These are phyloP conservation scores for Sinocyclocheilus grahami DNA, from an alignment of 2,113 vertebrate species.

Conservation along the genomic window DNA sequence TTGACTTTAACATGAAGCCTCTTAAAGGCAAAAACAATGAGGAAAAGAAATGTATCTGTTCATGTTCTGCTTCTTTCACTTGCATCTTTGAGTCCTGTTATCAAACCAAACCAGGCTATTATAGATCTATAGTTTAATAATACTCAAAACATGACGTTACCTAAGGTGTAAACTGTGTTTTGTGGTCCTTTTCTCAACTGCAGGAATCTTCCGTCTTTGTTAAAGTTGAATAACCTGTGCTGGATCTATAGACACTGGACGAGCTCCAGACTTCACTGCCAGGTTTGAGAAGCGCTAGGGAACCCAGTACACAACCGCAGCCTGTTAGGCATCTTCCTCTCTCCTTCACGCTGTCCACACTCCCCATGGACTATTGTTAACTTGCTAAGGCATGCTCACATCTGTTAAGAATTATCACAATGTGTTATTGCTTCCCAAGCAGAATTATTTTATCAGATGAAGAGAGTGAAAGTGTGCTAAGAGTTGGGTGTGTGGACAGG, in stretches of 20 bases:
- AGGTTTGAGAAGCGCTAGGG: constrained; percentile 16
- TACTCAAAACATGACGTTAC: background rate
- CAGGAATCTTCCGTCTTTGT: background rate
- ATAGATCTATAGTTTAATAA: background rate
- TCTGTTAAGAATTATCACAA: constrained; percentile 74
- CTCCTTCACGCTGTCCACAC: constrained; percentile 42
- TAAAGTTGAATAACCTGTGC: background rate
- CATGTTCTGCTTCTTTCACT: background rate
- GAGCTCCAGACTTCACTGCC: constrained; percentile 24
- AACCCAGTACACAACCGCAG: constrained; percentile 9
- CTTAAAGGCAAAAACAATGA: background rate
- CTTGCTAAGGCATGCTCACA: constrained; percentile 72
- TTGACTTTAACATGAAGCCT: background rate
- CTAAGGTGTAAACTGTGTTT: background rate
- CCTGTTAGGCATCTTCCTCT: constrained; percentile 1
- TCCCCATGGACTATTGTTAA: constrained; percentile 67
- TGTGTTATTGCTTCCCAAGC: constrained; percentile 74
- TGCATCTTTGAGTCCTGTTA: background rate
- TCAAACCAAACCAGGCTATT: background rate
- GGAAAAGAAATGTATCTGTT: background rate
- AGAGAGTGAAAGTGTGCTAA: constrained; percentile 58
- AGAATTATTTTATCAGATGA: constrained; percentile 70
- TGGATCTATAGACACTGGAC: constrained; percentile 14
- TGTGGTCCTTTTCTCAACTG: background rate
- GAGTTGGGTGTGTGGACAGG: constrained; percentile 59